phyloP scores from a whole-genome alignment of 2,888 invertebrate genomes.

The Agelastica alni region DNA sequence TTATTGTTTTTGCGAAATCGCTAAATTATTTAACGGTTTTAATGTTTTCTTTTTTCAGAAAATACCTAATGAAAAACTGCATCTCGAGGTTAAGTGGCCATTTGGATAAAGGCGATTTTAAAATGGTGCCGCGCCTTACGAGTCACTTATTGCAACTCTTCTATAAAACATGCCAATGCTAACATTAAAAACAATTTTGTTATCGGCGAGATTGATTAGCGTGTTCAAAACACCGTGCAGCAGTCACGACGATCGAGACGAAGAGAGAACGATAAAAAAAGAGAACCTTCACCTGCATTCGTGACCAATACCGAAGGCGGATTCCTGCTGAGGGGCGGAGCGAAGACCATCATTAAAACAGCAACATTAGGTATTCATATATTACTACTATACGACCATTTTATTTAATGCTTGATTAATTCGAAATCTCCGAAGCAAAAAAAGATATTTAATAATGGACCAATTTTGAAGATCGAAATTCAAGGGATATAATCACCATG shows the following conservation, averaged over 20 bases:
- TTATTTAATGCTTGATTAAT: constrained; percentile 50
- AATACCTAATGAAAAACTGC: too few species aligned
- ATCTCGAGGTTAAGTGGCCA: too few species aligned
- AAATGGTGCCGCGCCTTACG: not conserved
- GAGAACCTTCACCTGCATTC: constrained; percentile 44
- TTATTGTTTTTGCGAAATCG: too few species aligned
- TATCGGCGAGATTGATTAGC: constrained; percentile 7
- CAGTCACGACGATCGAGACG: not conserved
- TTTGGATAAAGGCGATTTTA: too few species aligned
- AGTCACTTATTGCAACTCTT: not conserved
- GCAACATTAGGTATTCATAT: constrained; percentile 49
- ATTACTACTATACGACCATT: constrained; percentile 30
- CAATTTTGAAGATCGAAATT: too few species aligned
- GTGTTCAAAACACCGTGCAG: constrained; percentile 9
- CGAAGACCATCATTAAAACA: constrained; percentile 34
- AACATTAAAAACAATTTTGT: not conserved
- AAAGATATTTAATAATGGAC: not conserved
- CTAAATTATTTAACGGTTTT: too few species aligned
- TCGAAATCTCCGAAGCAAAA: constrained; percentile 18
- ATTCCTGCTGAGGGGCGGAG: constrained; percentile 42
- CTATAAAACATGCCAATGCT: not conserved
- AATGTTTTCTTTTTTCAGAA: too few species aligned
- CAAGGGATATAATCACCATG: too few species aligned
- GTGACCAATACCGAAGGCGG: constrained; percentile 40
- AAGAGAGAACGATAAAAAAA: not conserved